Percentiles rank a stretch among this genome's conserved stretches.
Evolutionary conservation across 2,113 vertebrate species (phyloP).

Genomic region (Scatophagus argus): DNA sequence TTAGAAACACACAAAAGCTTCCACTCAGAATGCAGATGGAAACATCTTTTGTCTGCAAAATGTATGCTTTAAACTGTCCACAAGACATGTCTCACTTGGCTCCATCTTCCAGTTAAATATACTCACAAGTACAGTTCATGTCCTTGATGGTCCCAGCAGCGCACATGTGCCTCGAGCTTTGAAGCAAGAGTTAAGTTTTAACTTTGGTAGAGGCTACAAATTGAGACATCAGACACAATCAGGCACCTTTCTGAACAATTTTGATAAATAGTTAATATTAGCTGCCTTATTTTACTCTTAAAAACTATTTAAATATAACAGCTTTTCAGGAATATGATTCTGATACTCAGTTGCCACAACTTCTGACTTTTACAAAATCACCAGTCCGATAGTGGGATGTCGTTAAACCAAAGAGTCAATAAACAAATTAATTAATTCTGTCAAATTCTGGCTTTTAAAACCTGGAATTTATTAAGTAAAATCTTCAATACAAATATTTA

Average conservation of each 20-base stretch:
- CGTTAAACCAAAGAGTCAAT: not conserved
- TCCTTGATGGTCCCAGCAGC: not conserved
- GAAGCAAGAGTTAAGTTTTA: not conserved
- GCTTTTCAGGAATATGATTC: slow-evolving; percentile 3
- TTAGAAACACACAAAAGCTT: not conserved
- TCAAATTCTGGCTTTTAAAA: not conserved
- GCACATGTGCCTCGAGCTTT: not conserved
- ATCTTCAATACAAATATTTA: not conserved
- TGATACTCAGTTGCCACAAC: not conserved
- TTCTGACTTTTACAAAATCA: not conserved
- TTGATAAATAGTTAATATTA: slow-evolving; percentile 30
- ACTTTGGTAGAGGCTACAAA: slow-evolving; percentile 37
- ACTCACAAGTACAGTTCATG: not conserved
- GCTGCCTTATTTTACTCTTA: slow-evolving; percentile 6
- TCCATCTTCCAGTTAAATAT: slow-evolving; percentile 4
- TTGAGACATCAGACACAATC: slow-evolving; percentile 40
- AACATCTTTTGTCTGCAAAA: not conserved
- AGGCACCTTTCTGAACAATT: slow-evolving; percentile 16
- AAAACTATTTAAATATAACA: slow-evolving; percentile 14
- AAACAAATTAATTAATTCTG: not conserved
- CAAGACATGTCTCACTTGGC: not conserved
- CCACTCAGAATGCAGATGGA: not conserved
- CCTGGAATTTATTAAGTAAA: not conserved
- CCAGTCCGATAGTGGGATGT: not conserved
- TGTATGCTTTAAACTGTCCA: not conserved